Percentiles rank a stretch among this genome's conserved stretches.
These are phyloP conservation scores for Microchirus variegatus DNA, from an alignment of 2,797 vertebrate species.

Conservation along the genomic window DNA sequence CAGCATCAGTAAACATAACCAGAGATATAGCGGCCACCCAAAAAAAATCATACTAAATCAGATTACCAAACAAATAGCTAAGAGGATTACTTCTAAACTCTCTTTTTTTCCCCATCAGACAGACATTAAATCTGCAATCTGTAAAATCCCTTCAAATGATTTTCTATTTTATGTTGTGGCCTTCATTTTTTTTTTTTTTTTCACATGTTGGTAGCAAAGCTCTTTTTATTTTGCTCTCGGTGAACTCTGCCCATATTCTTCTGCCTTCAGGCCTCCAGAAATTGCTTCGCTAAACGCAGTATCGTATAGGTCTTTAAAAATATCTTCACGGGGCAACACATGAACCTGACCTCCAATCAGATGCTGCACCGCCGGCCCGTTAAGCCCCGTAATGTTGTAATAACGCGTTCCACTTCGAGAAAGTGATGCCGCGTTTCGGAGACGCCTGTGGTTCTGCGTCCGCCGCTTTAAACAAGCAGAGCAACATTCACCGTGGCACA, in stretches of 20 bases:
- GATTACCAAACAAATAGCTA: constrained; percentile 80
- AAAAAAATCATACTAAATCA: constrained; percentile 80
- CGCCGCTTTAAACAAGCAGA: constrained; percentile 39
- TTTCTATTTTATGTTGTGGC: constrained; percentile 63
- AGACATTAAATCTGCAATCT: constrained; percentile 76
- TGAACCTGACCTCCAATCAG: constrained; percentile 55
- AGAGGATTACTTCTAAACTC: constrained; percentile 79
- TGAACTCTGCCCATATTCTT: constrained; percentile 71
- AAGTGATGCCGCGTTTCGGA: constrained; percentile 38
- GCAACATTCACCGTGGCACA: constrained; percentile 25
- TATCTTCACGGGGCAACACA: constrained; percentile 48
- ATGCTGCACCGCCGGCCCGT: constrained; percentile 35
- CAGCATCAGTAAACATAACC: constrained; percentile 75
- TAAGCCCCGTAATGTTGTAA: constrained; percentile 57
- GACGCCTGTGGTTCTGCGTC: constrained; percentile 32
- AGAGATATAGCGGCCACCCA: constrained; percentile 70
- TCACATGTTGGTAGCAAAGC: constrained; percentile 51
- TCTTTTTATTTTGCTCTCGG: constrained; percentile 44
- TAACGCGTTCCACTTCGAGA: constrained; percentile 27
- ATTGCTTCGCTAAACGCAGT: constrained; percentile 60
- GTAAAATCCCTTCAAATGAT: constrained; percentile 75
- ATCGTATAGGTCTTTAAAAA: constrained; percentile 59
- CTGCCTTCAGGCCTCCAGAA: constrained; percentile 58
- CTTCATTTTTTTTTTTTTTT: constrained; percentile 48
- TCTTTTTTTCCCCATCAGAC: constrained; percentile 54